Evolutionary conservation across 1,140 invertebrate species (phyloP).

Genomic region (Drosophila tsacasi): DNA sequence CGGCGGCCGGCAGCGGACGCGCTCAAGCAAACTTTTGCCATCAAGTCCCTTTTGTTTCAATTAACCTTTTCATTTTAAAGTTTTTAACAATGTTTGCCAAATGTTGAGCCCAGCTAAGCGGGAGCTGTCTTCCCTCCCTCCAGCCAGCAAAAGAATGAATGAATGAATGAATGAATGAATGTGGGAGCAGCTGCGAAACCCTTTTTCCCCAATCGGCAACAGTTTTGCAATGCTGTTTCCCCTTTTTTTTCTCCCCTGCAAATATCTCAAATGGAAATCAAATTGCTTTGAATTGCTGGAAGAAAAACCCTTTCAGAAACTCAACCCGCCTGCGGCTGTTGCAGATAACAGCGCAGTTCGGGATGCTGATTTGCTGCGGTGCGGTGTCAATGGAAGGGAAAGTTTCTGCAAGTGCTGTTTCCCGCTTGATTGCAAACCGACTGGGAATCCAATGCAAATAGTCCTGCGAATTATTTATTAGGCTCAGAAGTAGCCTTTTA

Average conservation of each 20-base stretch:
- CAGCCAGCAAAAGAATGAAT: not conserved
- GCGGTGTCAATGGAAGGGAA: slow-evolving; percentile 43
- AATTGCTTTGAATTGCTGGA: slow-evolving; percentile 62
- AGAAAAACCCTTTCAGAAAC: slow-evolving; percentile 48
- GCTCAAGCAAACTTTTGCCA: slow-evolving; percentile 74
- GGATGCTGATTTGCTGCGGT: slow-evolving; percentile 33
- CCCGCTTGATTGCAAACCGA: slow-evolving; percentile 14
- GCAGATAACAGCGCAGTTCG: slow-evolving; percentile 12
- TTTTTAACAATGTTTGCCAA: slow-evolving; percentile 81
- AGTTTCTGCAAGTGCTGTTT: slow-evolving; percentile 34
- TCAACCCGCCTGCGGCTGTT: slow-evolving; percentile 18
- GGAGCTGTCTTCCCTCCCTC: not conserved
- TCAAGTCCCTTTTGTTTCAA: slow-evolving; percentile 81
- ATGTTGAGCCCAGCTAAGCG: slow-evolving; percentile 35
- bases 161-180: slow-evolving; percentile 22
- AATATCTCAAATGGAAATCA: slow-evolving; percentile 80
- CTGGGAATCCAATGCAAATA: slow-evolving; percentile 26
- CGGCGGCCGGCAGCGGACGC: slow-evolving; percentile 55
- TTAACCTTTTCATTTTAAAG: slow-evolving; percentile 82
- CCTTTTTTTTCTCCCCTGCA: slow-evolving; percentile 28
- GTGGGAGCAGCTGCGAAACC: slow-evolving; percentile 19
- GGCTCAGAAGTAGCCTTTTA: not conserved
- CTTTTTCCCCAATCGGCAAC: slow-evolving; percentile 58
- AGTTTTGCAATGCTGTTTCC: slow-evolving; percentile 53
- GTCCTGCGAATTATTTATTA: slow-evolving; percentile 1